A percentile compares a stretch with the other conserved stretches of the same genome.
phyloP scores from a whole-genome alignment of 2,113 vertebrate genomes.

The Pagrus major region DNA sequence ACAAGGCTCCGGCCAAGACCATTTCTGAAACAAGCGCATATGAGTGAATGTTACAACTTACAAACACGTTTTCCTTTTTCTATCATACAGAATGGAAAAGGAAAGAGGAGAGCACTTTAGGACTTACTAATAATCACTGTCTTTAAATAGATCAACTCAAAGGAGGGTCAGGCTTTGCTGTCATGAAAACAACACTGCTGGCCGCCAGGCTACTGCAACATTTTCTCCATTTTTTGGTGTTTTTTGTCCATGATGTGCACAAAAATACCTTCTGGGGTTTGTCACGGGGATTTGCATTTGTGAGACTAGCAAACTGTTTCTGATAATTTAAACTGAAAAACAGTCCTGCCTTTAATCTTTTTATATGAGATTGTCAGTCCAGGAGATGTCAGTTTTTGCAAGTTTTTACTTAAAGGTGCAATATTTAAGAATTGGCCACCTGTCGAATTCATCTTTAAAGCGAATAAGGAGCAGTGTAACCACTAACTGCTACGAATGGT shows the following conservation, averaged over 20 bases:
- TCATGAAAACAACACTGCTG: constrained; percentile 19
- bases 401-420: not conserved
- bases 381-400: not conserved
- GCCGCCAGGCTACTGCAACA: not conserved
- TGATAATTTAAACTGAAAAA: not conserved
- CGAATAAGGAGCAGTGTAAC: too few relatives aligned
- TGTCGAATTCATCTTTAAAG: too few relatives aligned
- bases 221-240: not conserved
- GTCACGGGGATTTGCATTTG: not conserved
- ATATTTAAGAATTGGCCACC: too few relatives aligned
- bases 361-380: not conserved
- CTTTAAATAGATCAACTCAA: constrained; percentile 58
- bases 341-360: not conserved
- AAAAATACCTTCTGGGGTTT: not conserved
- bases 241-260: not conserved
- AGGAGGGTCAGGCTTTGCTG: constrained; percentile 9
- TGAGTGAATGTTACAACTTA: constrained; percentile 72
- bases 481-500: too few relatives aligned
- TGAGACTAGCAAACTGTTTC: not conserved
- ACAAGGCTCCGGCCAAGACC: constrained; percentile 68
- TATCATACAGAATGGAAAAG: constrained; percentile 61
- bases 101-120: constrained; percentile 47
- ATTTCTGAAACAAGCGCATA: constrained; percentile 75
- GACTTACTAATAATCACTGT: constrained; percentile 39
- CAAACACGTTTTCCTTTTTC: constrained; percentile 70